These are phyloP conservation scores for Bicyclus anynana DNA, from an alignment of 1,140 invertebrate species.

Conservation along the genomic window DNA sequence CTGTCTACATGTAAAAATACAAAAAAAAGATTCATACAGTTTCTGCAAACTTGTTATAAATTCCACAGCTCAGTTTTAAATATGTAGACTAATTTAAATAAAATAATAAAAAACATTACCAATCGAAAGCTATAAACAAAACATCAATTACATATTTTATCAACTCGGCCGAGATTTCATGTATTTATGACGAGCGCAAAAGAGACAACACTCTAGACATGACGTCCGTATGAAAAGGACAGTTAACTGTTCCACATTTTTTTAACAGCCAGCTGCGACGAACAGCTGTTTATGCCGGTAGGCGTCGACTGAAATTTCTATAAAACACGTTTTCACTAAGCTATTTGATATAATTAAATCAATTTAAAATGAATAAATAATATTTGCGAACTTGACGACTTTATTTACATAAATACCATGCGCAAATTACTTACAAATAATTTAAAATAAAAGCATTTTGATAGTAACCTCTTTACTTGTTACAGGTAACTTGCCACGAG, in stretches of 20 bases:
- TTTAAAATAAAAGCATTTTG: not conserved
- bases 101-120: not conserved
- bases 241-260: constrained; percentile 70
- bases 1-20: too few relatives aligned
- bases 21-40: too few relatives aligned
- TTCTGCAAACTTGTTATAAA: too few relatives aligned
- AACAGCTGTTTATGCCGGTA: constrained; percentile 72
- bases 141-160: constrained; percentile 35
- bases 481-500: not conserved
- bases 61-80: not conserved
- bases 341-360: not conserved
- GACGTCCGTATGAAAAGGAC: constrained; percentile 52
- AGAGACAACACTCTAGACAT: constrained; percentile 42
- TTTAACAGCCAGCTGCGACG: constrained; percentile 66
- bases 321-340: constrained; percentile 6
- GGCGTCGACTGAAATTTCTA: constrained; percentile 25
- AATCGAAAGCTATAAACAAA: constrained; percentile 15
- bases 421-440: not conserved
- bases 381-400: not conserved
- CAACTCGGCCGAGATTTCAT: constrained; percentile 32
- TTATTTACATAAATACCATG: not conserved
- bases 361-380: too few relatives aligned
- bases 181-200: constrained; percentile 29
- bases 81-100: not conserved
- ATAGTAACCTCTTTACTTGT: not conserved